A percentile compares a stretch with the other conserved stretches of the same genome.
phyloP scores from a whole-genome alignment of 2,113 vertebrate genomes.

The Vulpes ferrilata region DNA sequence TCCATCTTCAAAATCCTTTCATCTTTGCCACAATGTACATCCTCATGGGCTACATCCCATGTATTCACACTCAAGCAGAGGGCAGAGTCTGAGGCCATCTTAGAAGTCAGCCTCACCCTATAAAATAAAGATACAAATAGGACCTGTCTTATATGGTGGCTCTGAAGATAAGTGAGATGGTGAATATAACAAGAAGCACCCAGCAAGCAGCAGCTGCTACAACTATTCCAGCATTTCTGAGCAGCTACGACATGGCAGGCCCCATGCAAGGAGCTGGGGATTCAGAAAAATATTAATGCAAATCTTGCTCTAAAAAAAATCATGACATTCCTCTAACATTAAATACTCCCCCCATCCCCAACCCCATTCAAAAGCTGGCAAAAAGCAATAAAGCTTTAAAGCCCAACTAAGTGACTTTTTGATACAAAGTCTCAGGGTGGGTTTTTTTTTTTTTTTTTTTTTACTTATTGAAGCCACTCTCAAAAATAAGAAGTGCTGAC shows the following conservation, averaged over 20 bases:
- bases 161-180: background rate
- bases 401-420: constrained; percentile 9
- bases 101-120: background rate
- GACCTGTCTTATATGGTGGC: too few relatives aligned
- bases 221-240: background rate
- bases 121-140: background rate
- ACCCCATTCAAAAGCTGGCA: background rate
- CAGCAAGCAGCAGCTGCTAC: background rate
- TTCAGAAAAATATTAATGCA: background rate
- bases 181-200: background rate
- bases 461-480: background rate
- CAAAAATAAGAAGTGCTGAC: constrained; percentile 27
- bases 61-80: background rate
- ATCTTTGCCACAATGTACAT: background rate
- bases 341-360: background rate
- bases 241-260: background rate
- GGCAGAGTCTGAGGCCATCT: background rate
- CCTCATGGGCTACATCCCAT: background rate
- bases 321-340: background rate
- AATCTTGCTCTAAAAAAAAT: background rate
- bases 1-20: background rate
- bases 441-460: background rate
- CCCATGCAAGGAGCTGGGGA: background rate
- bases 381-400: background rate
- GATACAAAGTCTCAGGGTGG: background rate